Conservation (phyloP, 2,113 vertebrate species). For the Toxotes chatareus region DNA sequence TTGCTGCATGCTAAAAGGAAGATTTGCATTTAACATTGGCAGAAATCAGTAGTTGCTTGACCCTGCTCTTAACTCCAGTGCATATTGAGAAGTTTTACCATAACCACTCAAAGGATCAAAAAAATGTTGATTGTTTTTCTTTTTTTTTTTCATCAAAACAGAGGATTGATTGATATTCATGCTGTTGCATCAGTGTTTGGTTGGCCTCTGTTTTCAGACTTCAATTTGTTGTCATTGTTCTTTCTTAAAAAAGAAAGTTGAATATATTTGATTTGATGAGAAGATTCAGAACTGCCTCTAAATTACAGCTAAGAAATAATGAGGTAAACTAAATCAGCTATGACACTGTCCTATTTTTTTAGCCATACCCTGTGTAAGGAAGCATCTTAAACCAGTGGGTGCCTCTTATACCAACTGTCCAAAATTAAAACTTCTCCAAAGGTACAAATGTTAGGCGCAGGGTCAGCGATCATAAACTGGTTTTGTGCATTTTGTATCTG, state of each 20-base stretch:
- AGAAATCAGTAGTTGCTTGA: constrained; percentile 38
- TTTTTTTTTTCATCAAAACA: constrained; percentile 31
- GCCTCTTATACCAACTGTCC: constrained; percentile 27
- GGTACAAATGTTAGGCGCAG: constrained; percentile 26
- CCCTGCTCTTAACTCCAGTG: constrained; percentile 21
- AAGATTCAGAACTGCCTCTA: not conserved
- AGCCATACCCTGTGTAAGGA: constrained; percentile 20
- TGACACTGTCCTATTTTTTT: constrained; percentile 2
- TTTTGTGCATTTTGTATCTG: constrained; percentile 49
- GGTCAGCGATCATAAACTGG: constrained; percentile 63
- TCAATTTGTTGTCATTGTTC: constrained; percentile 48
- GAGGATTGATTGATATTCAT: constrained; percentile 33
- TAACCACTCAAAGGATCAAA: constrained; percentile 27
- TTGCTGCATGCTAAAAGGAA: constrained; percentile 21
- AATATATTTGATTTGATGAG: constrained; percentile 25
- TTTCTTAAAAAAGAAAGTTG: not conserved
- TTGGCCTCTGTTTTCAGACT: constrained; percentile 23
- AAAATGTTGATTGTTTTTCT: constrained; percentile 39
- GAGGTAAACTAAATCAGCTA: not conserved
- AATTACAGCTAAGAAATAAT: not conserved
- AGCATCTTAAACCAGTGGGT: constrained; percentile 33
- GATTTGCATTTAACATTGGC: constrained; percentile 16
- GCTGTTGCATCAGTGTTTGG: constrained; percentile 19
- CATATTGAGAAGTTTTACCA: constrained; percentile 3
- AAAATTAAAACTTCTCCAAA: constrained; percentile 36